phyloP scores from a whole-genome alignment of 35 echinoderm and acorn worm species.

The Strongylocentrotus purpuratus region DNA sequence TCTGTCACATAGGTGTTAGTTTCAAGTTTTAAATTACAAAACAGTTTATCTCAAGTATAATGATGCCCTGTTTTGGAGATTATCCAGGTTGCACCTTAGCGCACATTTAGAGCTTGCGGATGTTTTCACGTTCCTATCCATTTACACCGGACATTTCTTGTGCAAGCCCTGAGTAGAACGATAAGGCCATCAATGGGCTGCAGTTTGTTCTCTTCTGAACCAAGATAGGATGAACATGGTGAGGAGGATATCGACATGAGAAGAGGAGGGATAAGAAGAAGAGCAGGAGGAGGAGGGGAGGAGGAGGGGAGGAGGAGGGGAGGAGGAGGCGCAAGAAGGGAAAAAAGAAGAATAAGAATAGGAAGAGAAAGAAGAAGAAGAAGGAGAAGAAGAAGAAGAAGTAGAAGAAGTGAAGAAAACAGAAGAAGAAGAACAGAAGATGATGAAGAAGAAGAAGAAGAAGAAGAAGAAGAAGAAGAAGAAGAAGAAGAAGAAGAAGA shows the following conservation, averaged over 20 bases:
- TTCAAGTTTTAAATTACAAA: neutral
- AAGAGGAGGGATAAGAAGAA: neutral
- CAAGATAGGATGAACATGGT: neutral
- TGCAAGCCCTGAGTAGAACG: neutral
- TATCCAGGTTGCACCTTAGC: neutral
- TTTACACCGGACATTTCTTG: neutral
- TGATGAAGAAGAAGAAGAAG: neutral
- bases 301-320: neutral
- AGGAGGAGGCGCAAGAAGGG: neutral
- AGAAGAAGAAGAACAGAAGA: too few relatives aligned
- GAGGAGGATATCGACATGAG: neutral
- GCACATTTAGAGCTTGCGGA: neutral
- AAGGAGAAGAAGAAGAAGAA: neutral
- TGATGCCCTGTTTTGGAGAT: neutral
- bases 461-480: too few relatives aligned
- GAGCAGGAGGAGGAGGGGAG: neutral
- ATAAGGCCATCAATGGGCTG: neutral
- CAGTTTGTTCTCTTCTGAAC: neutral
- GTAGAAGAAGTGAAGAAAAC: too few relatives aligned
- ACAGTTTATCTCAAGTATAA: too few relatives aligned
- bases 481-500: too few relatives aligned
- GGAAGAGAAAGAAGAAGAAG: neutral
- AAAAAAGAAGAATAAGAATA: neutral
- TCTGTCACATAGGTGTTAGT: neutral
- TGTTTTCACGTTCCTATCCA: neutral